Base-by-base conservation (phyloP, 2,888 invertebrate genomes). In the Octodonta nipae region DNA sequence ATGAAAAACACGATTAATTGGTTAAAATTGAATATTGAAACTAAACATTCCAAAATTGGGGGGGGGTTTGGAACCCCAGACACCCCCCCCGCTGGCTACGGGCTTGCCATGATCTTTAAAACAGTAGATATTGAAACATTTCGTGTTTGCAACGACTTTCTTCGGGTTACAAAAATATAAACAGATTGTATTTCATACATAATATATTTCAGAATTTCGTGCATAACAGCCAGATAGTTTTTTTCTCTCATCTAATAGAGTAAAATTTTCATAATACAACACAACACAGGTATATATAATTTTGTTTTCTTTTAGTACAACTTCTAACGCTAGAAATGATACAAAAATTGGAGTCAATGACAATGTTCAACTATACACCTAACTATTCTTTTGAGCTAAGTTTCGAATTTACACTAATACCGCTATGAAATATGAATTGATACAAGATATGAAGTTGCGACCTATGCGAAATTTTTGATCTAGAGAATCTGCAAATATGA, bases 211-310 rank as follows among this genome's bases (percentile, higher is more conserved):
- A 22, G 11, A 11, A 22, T 4, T 22, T 22, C 11, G 22, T 22
- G 22, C 11, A 22, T 22, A 22, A 22, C 22, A 22, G 22, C 22
- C 22, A 22, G 11, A 22, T 22, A 22, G 2, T 22, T 22, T 22
- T 20, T 7, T 7, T 20, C n/a, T 10, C 11, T 22, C 11, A n/a
- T 22, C 22, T 22, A 22, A 22, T n/a, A n/a, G n/a, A n/a, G n/a
- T n/a, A n/a, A 20, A 22, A 22, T 22, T 22, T 22, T 22, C 22
- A 22, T 22, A 22, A 2, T 22, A 22, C 22, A 22, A 22, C 22
- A 10, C 22, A 22, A 22, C 6, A 22, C 22, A 22, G n/a, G 11
- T 22, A 22, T 10, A 22, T 22, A 22, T 22, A 11, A n/a, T n/a
- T n/a, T n/a, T n/a, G n/a, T n/a, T n/a, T n/a, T n/a, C n/a, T n/a